phyloP scores from a whole-genome alignment of 2,113 vertebrate species.

The Tyto alba region DNA sequence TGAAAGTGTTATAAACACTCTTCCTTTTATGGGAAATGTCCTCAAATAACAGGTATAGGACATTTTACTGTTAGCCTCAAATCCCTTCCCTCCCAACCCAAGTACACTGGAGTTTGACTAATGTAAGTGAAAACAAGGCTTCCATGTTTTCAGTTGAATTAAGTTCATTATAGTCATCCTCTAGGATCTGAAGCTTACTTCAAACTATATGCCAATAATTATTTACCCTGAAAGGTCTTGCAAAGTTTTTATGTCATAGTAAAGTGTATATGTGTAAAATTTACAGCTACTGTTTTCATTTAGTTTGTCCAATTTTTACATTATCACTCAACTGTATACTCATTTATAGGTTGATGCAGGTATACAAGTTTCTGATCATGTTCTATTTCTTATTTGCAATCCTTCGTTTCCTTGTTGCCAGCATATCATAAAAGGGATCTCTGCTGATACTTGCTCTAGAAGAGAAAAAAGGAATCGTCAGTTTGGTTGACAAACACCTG shows the following conservation, averaged over 20 bases:
- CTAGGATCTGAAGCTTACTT: neutral
- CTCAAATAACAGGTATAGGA: neutral
- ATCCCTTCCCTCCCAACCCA: neutral
- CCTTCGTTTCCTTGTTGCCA: conserved; percentile 94
- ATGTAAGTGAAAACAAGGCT: neutral
- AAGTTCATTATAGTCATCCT: neutral
- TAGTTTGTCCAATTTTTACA: neutral
- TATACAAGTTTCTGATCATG: neutral
- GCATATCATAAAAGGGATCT: conserved; percentile 98
- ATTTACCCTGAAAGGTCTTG: neutral
- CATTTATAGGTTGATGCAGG: neutral
- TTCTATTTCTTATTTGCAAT: conserved; percentile 94
- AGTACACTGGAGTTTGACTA: neutral
- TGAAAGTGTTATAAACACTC: neutral
- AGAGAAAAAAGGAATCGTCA: neutral
- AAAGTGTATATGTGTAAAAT: neutral
- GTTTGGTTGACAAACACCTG: neutral
- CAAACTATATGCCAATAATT: neutral
- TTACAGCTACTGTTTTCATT: neutral
- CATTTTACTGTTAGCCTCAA: neutral
- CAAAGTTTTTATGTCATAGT: neutral
- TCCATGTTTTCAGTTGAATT: neutral
- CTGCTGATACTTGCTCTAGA: conserved; percentile 97
- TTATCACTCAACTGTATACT: neutral
- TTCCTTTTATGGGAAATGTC: neutral